Base-by-base conservation (phyloP, 2,888 invertebrate genomes). In the Ormyrus labotus region DNA sequence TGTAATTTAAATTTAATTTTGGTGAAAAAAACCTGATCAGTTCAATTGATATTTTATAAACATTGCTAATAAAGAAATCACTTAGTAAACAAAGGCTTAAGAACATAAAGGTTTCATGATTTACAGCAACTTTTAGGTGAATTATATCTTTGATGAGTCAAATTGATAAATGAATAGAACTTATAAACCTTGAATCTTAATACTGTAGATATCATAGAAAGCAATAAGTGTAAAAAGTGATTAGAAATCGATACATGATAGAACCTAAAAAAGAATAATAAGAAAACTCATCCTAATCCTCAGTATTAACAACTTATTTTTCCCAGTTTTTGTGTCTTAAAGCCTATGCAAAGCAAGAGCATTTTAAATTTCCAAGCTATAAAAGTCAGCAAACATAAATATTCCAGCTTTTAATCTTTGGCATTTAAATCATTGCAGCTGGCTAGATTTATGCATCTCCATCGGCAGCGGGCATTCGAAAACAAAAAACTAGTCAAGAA, bases 101-200 rank as follows among this genome's bases (percentile, higher is more conserved):
- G 34, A 34, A 34, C 34, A 58, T 60, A n/a, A 67, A 77, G 19
- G 19, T 45, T 64, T 50, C 34, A 7, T 55, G 13, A 57, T 64
- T 77, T 45, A 57, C 11, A 64, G 55, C 6, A 57, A 64, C 48
- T 50, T 60, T 10, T 34, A 45, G 13, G 51, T 11, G 47, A 10
- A 71, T 53, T 60, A 51, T 47, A 11, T 55, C n/a, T 53, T 51
- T n/a, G 45, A 51, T 79, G 79, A 74, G 63, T 69, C 69, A 69
- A 74, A 69, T 74, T 63, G 58, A 79, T 74, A 74, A 74, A 64
- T 58, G 64, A 50, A 69, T 61, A 50, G 34, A 74, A 79, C 51
- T 64, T 45, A 74, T 64, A 79, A 73, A 10, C 68, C 73, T 79
- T 73, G 45, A 45, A 60, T 50, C 11, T 34, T 55, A 73, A 53